These are phyloP conservation scores for Alligator sinensis DNA, from an alignment of 2,113 vertebrate species.

Conservation along the genomic window DNA sequence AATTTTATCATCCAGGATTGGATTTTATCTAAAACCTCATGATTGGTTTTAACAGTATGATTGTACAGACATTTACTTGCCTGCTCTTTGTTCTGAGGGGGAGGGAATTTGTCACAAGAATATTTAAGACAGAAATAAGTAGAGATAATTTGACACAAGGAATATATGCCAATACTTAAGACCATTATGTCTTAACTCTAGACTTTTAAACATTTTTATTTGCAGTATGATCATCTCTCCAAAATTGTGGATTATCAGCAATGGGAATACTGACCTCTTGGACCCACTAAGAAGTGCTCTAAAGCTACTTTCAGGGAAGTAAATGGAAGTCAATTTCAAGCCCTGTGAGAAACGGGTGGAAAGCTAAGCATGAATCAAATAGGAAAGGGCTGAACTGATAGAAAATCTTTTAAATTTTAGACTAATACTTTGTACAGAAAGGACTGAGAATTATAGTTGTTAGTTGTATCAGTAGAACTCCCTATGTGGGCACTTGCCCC, in stretches of 20 bases:
- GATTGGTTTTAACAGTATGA: neutral
- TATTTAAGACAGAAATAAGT: neutral
- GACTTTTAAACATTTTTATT: neutral
- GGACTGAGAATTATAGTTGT: conserved; percentile 4
- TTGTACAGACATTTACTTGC: neutral
- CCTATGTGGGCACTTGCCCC: neutral
- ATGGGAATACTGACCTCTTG: neutral
- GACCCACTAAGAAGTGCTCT: neutral
- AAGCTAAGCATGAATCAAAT: neutral
- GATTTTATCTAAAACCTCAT: neutral
- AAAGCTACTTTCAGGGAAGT: neutral
- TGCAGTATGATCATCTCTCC: neutral
- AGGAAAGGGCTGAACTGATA: neutral
- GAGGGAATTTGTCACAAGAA: neutral
- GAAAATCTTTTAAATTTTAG: neutral
- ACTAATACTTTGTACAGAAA: neutral
- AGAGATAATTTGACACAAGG: neutral
- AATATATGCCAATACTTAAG: neutral
- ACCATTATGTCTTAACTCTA: neutral
- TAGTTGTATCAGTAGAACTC: neutral
- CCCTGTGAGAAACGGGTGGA: neutral
- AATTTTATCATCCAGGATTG: neutral
- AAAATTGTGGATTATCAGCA: neutral
- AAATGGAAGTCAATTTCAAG: neutral
- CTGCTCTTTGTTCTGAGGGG: neutral